A percentile compares a stretch with the other conserved stretches of the same genome.
phyloP scores from a whole-genome alignment of 2,888 invertebrate species.

The Machimus rusticus region DNA sequence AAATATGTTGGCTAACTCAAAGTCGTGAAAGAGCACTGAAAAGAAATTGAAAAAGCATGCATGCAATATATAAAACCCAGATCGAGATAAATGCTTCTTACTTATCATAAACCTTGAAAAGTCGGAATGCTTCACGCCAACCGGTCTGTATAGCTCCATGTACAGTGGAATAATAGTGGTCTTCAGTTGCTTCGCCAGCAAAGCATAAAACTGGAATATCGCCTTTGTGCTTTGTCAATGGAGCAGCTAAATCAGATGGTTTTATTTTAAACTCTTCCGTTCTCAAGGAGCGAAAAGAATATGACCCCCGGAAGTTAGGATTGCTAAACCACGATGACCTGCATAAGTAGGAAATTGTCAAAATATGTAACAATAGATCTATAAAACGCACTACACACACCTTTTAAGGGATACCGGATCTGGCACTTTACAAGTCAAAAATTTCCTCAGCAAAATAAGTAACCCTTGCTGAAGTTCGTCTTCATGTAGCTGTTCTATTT shows the following conservation, averaged over 20 bases:
- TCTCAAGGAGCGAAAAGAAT: slow-evolving; percentile 69
- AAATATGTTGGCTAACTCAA: slow-evolving; percentile 1
- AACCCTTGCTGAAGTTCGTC: slow-evolving; percentile 60
- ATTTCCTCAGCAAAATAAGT: slow-evolving; percentile 59
- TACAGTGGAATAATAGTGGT: slow-evolving; percentile 71
- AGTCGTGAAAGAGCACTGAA: slow-evolving; percentile 33
- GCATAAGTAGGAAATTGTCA: slow-evolving; percentile 34
- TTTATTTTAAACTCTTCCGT: slow-evolving; percentile 67
- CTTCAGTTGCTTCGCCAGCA: slow-evolving; percentile 74
- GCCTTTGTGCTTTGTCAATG: slow-evolving; percentile 56
- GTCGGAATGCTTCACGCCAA: slow-evolving; percentile 73
- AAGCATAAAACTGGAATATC: slow-evolving; percentile 68
- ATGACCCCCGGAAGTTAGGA: slow-evolving; percentile 70
- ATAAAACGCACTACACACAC: slow-evolving; percentile 19
- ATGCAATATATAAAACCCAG: slow-evolving; percentile 1
- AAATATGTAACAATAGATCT: background rate
- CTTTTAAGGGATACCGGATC: slow-evolving; percentile 52
- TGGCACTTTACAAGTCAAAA: slow-evolving; percentile 58
- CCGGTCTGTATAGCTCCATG: slow-evolving; percentile 81
- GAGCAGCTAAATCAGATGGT: slow-evolving; percentile 67
- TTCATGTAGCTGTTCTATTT: slow-evolving; percentile 69
- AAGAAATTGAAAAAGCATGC: slow-evolving; percentile 27
- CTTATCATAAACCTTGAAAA: slow-evolving; percentile 59
- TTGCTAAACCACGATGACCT: slow-evolving; percentile 74
- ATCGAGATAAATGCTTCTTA: slow-evolving; percentile 30